A percentile compares a stretch with the other conserved stretches of the same genome.
Evolutionary conservation across 2,113 vertebrate genomes (phyloP).

Genomic region (Marcusenius ussheri): DNA sequence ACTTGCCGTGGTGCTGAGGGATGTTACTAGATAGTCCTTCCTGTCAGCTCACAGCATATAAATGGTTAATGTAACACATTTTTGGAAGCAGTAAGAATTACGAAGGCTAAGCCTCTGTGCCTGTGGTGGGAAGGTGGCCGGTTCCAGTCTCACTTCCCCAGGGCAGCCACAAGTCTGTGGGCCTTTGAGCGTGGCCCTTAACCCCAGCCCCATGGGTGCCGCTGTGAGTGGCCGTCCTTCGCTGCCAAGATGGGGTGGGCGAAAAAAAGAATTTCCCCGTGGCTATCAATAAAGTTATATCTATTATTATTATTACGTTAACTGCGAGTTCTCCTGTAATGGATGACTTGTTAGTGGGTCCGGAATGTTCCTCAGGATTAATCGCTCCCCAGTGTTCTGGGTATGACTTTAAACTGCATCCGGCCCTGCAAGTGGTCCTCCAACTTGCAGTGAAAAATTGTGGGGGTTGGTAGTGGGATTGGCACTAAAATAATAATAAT

Average conservation of each 20-base stretch:
- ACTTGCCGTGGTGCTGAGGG: background rate
- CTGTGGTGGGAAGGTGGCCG: background rate
- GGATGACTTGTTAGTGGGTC: background rate
- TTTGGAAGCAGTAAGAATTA: background rate
- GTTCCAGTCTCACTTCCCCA: background rate
- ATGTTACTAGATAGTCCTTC: background rate
- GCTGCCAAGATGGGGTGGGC: background rate
- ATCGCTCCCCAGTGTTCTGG: background rate
- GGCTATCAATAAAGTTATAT: background rate
- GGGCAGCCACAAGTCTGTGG: background rate
- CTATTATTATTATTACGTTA: background rate
- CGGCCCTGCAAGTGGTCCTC: too few relatives aligned
- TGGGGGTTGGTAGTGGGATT: too few relatives aligned
- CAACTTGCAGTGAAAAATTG: too few relatives aligned
- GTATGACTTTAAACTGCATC: too few relatives aligned
- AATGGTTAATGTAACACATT: background rate
- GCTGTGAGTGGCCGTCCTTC: background rate
- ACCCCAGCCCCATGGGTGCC: background rate
- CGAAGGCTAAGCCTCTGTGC: background rate
- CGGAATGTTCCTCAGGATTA: background rate
- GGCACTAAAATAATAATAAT: too few relatives aligned
- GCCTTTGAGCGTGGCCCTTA: background rate
- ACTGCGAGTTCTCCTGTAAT: background rate
- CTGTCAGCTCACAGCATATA: background rate
- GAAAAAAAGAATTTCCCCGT: background rate